Conservation (phyloP, 2,888 invertebrate species). For the Barypeithes pellucidus region DNA sequence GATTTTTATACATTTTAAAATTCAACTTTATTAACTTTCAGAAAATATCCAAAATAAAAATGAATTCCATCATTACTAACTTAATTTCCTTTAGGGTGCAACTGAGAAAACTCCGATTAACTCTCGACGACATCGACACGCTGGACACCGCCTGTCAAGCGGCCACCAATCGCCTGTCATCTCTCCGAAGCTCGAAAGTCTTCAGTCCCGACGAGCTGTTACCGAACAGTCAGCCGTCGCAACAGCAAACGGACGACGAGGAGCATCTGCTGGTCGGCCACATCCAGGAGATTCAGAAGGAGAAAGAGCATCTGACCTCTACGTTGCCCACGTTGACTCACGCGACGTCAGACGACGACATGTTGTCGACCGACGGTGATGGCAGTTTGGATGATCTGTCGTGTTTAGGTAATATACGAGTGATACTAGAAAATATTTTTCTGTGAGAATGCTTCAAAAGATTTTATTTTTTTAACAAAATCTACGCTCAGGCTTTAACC, state of each 20-base stretch:
- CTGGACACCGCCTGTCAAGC: slow-evolving; percentile 90
- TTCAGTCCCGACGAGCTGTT: slow-evolving; percentile 76
- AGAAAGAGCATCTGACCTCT: slow-evolving; percentile 86
- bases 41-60: too few relatives aligned
- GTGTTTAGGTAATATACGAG: slow-evolving; percentile 66
- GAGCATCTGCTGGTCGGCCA: slow-evolving; percentile 84
- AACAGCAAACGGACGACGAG: slow-evolving; percentile 75
- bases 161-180: slow-evolving; percentile 85
- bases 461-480: too few relatives aligned
- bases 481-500: too few relatives aligned
- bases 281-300: slow-evolving; percentile 86
- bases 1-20: too few relatives aligned
- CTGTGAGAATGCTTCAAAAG: too few relatives aligned
- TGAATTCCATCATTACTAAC: neutral
- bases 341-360: slow-evolving; percentile 91
- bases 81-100: slow-evolving; percentile 76
- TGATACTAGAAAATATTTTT: too few relatives aligned
- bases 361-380: slow-evolving; percentile 86
- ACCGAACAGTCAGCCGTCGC: slow-evolving; percentile 63
- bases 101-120: slow-evolving; percentile 86
- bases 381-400: slow-evolving; percentile 79
- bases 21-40: too few relatives aligned
- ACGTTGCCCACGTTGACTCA: slow-evolving; percentile 86
- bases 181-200: slow-evolving; percentile 83
- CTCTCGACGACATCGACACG: slow-evolving; percentile 91